Percentiles rank a stretch among this genome's conserved stretches.
Conservation (phyloP, 2,797 vertebrate species). For the Malurus leucopterus region DNA sequence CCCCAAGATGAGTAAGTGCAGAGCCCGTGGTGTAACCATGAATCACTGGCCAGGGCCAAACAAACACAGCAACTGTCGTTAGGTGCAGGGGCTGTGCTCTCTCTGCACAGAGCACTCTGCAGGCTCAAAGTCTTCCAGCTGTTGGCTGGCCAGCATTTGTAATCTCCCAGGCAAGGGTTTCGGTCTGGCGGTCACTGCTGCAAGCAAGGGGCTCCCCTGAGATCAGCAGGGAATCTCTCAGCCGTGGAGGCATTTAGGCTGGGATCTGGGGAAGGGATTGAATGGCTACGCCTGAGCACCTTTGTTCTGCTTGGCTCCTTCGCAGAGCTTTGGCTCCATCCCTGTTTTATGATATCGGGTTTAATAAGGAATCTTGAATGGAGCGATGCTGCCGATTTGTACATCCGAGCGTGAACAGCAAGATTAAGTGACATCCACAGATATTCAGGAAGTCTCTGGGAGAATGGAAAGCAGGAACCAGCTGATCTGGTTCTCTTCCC, state of each 20-base stretch:
- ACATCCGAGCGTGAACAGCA: background rate
- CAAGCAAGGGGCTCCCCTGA: slow-evolving; percentile 12
- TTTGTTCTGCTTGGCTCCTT: background rate
- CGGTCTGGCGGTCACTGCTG: background rate
- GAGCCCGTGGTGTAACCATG: background rate
- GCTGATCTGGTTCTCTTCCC: background rate
- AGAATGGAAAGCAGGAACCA: slow-evolving; percentile 1
- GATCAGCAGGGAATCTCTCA: slow-evolving; percentile 11
- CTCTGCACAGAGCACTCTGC: background rate
- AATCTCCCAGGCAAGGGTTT: slow-evolving; percentile 25
- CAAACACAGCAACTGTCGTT: slow-evolving; percentile 61
- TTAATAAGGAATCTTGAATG: slow-evolving; percentile 42
- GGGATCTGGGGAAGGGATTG: slow-evolving; percentile 11
- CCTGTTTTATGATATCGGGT: background rate
- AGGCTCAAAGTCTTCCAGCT: slow-evolving; percentile 50
- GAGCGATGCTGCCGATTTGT: background rate
- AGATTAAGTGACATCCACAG: slow-evolving; percentile 14
- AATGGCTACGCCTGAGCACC: background rate
- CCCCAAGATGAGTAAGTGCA: background rate
- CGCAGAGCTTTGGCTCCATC: background rate
- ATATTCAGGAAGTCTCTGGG: background rate
- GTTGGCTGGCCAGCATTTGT: background rate
- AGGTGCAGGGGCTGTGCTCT: slow-evolving; percentile 25
- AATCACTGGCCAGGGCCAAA: slow-evolving; percentile 41
- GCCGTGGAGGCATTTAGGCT: background rate